Evolutionary conservation across 2,797 vertebrate species (phyloP), one percentile per base, ranked within the genome.

Genomic region (Tympanoctomys barrerae): DNA sequence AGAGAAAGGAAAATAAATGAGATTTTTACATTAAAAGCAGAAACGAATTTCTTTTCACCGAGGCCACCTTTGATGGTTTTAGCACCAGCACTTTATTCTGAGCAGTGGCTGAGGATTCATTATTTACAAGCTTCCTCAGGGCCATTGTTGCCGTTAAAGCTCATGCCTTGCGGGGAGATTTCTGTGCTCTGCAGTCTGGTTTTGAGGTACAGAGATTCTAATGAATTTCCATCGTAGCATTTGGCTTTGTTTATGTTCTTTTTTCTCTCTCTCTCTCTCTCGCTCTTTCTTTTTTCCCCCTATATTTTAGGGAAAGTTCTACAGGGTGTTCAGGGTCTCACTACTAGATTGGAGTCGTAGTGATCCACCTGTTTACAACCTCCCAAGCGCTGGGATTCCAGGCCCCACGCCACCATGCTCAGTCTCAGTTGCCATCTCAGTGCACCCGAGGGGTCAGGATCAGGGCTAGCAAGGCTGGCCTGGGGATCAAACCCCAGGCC

Each of bases 1-100:
- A 88, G 10, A 3, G 19, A 3, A 42, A 66, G 33, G 8, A 39
- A 71, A 31, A 52, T 68, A n/a, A 82, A 54, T 52, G 33, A 79
- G 28, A 66, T 75, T 87, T 89, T 92, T 79, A 31, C 1, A 5
- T 80, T 94, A 39, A 89, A 91, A 59, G 24, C 31, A 94, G 64
- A 75, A 83, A 73, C 19, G 94, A 52, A 21, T 39, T 33, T 33
- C 33, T 89, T 88, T 91, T 89, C 46, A n/a, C 18, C 14, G 46
- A 93, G 36, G 54, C 66, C 57, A 16, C 1, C 4, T 87, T 93
- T 52, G 16, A n/a, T 42, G 61, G 36, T 59, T 49, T 5, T 49
- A 36, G 46, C 59, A 70, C 52, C 24, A 91, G 26, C 2, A 49
- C 14, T 94, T 87, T 77, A 54, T 85, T 90, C n/a, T 31, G 12